A percentile compares a stretch with the other conserved stretches of the same genome.
Evolutionary conservation across 30 jellyfish, hydroid and myxozoan species (phyloP).

Genomic region (Aurelia aurita complex sp. Pacific): DNA sequence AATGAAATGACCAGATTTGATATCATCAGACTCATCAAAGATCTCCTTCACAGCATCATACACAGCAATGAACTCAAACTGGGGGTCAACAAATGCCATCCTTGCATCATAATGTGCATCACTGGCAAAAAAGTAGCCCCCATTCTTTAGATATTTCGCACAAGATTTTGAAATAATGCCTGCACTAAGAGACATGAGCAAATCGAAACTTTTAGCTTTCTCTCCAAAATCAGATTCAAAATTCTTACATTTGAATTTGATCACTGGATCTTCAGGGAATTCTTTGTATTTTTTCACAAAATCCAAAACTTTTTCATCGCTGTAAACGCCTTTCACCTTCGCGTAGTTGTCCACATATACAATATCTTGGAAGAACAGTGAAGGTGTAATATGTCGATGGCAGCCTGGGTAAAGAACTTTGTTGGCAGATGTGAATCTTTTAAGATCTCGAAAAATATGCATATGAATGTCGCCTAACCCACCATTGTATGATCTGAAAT

Average conservation of each 20-base stretch:
- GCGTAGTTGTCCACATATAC: slow-evolving; percentile 66
- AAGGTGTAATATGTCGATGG: slow-evolving; percentile 85
- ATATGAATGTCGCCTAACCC: slow-evolving; percentile 79
- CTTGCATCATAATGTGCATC: slow-evolving; percentile 95
- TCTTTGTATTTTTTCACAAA: slow-evolving; percentile 71
- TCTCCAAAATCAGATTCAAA: slow-evolving; percentile 75
- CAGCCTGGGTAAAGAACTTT: slow-evolving; percentile 88
- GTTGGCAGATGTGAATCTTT: slow-evolving; percentile 33
- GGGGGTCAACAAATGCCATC: slow-evolving; percentile 62
- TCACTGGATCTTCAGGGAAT: slow-evolving; percentile 45
- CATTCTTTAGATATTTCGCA: slow-evolving; percentile 66
- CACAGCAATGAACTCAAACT: slow-evolving; percentile 51
- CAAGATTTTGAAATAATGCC: slow-evolving; percentile 80
- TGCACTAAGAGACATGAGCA: slow-evolving; percentile 76
- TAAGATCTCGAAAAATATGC: slow-evolving; percentile 61
- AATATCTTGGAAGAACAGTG: slow-evolving; percentile 64
- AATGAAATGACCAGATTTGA: slow-evolving; percentile 58
- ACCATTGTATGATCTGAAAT: slow-evolving; percentile 67
- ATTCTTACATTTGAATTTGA: slow-evolving; percentile 68
- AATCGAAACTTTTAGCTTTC: slow-evolving; percentile 61
- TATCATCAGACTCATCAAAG: slow-evolving; percentile 42
- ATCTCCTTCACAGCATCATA: slow-evolving; percentile 32
- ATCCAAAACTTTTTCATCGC: slow-evolving; percentile 60
- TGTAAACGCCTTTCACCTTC: slow-evolving; percentile 37
- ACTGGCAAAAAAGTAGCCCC: slow-evolving; percentile 75